Evolutionary conservation across 2,113 vertebrate species (phyloP), one percentile per base, ranked within the genome.

Genomic region (Sapayoa aenigma): DNA sequence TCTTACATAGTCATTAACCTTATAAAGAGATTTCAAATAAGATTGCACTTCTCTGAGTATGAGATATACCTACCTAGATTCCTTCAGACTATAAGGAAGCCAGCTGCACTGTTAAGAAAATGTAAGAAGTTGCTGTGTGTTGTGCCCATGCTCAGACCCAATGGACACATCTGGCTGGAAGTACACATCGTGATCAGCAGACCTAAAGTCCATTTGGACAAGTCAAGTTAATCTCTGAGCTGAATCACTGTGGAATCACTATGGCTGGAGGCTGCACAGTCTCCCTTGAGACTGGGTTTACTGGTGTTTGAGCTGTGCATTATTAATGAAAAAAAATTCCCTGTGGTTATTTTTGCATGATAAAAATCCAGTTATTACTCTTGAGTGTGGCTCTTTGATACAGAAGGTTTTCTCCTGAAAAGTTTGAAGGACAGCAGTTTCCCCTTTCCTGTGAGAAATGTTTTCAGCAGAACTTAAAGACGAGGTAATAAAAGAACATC

Each of bases 1-100:
- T 95, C 73, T 81, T 59, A 78, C 68, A 74, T 7, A 94, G 91
- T 60, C 90, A 89, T 89, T 92, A 91, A 87, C 81, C 91, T 81
- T 31, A 91, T 50, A 82, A 81, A 81, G 87, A 96, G 92, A 94
- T 93, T 93, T 87, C 74, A 82, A 78, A 11, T 13, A 60, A 60
- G 92, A 91, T 93, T 81, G 46, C 41, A 14, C 53, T 63, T 92
- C 60, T 81, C 59, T 13, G 60, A 67, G 77, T 21, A 77, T 9
- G 2, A 80, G 89, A 42, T 21, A 44, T 50, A 59, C 69, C 55
- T 39, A 31, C 80, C 80, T 46, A 27, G 47, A 60, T 88, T 86
- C 72, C 84, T 89, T 50, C 56, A 71, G 69, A n/a, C 55, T 33
- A 16, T 18, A 31, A 2, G 63, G 68, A 84, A 89, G 50, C 13